Evolutionary conservation across 2,888 invertebrate genomes (phyloP), one percentile per base, ranked within the genome.

Genomic region (Lysandra coridon): DNA sequence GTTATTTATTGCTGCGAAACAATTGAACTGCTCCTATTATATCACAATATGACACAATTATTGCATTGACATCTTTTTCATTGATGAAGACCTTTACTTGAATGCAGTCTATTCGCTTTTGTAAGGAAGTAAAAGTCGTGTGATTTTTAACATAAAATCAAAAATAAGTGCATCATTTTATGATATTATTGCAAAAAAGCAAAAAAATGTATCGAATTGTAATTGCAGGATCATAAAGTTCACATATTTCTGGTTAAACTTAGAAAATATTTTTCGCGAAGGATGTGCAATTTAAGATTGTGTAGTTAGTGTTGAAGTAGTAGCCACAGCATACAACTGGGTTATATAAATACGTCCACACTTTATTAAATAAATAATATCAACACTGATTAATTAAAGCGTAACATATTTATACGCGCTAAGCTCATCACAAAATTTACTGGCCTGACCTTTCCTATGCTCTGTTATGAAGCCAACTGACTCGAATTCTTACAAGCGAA

Each of bases 21-120:
- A 95, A 95, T 95, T 94, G 94, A 85, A 89, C 88, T 90, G 92
- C 91, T 92, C 91, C 93, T 91, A 93, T 94, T 94, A 92, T 93
- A 92, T 90, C 91, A 90, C 83, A 89, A 78, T 92, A 91, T 93
- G 94, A 94, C 93, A 91, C 91, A 93, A 92, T 94, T 92, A 92
- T 89, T 89, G 90, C 91, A 92, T 92, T 90, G 86, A 88, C 92
- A 92, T 92, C 85, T 92, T 92, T 91, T 85, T 84, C 83, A 84
- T 85, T 88, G 85, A 92, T 94, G 89, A 90, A 93, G 94, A 91
- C 86, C 88, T 93, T 89, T 85, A 88, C 89, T 86, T 80, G 62
- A 74, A 49, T 77, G 73, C 73, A 73, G 60, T 64, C 60, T 80
- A 78, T 53, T 81, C 14, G 17, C 69, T 64, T 69, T 69, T 69